These are phyloP conservation scores for Pandemis corylana DNA, from an alignment of 2,888 invertebrate genomes.

Conservation along the genomic window DNA sequence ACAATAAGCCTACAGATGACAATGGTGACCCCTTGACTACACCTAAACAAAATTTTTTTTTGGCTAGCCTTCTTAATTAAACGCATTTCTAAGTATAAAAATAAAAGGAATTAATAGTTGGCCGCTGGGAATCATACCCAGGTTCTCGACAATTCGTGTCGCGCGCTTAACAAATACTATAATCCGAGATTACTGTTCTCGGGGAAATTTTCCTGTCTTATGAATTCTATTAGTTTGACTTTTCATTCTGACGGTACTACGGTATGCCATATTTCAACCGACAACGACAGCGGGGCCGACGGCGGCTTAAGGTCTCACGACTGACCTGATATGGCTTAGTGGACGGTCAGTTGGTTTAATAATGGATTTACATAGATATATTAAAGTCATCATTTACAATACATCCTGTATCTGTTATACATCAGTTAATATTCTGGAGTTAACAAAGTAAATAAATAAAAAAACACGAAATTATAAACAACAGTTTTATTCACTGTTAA, in stretches of 20 bases:
- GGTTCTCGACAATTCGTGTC: neutral
- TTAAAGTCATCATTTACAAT: neutral
- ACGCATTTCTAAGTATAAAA: no score
- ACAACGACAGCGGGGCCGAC: slow-evolving; percentile 48
- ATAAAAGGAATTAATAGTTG: no score
- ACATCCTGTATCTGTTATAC: neutral
- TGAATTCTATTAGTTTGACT: neutral
- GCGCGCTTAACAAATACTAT: neutral
- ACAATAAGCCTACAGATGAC: no score
- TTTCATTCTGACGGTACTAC: slow-evolving; percentile 47
- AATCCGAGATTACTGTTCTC: neutral
- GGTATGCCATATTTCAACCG: slow-evolving; percentile 51
- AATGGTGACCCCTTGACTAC: no score
- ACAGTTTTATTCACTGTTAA: no score
- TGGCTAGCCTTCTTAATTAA: no score
- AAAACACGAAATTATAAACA: no score
- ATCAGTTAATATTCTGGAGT: neutral
- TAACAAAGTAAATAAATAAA: no score
- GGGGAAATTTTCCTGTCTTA: no score
- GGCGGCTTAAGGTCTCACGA: slow-evolving; percentile 48
- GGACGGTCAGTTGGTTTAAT: slow-evolving; percentile 40
- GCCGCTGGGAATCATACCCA: neutral
- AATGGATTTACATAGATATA: slow-evolving; percentile 33
- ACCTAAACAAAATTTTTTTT: no score
- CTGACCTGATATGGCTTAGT: slow-evolving; percentile 43